A percentile compares a stretch with the other conserved stretches of the same genome.
These are phyloP conservation scores for Schizopygopsis malacanthus DNA, from an alignment of 2,797 vertebrate genomes.

Conservation along the genomic window DNA sequence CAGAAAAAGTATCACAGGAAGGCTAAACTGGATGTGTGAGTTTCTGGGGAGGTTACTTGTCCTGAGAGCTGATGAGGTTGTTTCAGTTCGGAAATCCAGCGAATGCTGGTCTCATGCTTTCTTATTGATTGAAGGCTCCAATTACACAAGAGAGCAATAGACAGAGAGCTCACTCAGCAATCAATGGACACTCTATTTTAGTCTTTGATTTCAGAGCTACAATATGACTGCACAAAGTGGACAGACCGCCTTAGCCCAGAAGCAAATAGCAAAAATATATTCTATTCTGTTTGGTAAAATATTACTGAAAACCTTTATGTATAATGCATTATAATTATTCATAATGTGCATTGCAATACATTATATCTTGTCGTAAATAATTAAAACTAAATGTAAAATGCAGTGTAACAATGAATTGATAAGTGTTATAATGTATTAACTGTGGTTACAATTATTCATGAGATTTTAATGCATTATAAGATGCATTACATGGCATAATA, in stretches of 20 bases:
- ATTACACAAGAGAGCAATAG: slow-evolving; percentile 50
- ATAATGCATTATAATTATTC: not conserved
- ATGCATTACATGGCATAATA: too few species aligned
- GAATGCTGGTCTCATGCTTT: slow-evolving; percentile 53
- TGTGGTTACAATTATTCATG: too few species aligned
- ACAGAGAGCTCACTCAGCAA: slow-evolving; percentile 49
- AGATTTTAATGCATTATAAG: too few species aligned
- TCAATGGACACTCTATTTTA: slow-evolving; percentile 50
- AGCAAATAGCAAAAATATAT: not conserved
- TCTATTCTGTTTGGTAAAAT: not conserved
- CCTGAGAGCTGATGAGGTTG: slow-evolving; percentile 39
- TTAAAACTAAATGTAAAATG: too few species aligned
- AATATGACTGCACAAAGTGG: slow-evolving; percentile 29
- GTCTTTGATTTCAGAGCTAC: slow-evolving; percentile 28
- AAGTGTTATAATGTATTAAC: too few species aligned
- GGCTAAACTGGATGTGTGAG: not conserved
- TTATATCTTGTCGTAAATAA: not conserved
- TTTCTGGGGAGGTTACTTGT: not conserved
- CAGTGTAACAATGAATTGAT: too few species aligned
- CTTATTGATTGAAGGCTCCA: slow-evolving; percentile 48
- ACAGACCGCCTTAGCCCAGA: not conserved
- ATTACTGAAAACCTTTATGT: too few species aligned
- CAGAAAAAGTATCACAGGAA: not conserved
- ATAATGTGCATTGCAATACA: not conserved
- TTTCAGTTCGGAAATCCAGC: slow-evolving; percentile 34